These are phyloP conservation scores for Suncus etruscus DNA, from an alignment of 2,113 vertebrate species.

Conservation along the genomic window DNA sequence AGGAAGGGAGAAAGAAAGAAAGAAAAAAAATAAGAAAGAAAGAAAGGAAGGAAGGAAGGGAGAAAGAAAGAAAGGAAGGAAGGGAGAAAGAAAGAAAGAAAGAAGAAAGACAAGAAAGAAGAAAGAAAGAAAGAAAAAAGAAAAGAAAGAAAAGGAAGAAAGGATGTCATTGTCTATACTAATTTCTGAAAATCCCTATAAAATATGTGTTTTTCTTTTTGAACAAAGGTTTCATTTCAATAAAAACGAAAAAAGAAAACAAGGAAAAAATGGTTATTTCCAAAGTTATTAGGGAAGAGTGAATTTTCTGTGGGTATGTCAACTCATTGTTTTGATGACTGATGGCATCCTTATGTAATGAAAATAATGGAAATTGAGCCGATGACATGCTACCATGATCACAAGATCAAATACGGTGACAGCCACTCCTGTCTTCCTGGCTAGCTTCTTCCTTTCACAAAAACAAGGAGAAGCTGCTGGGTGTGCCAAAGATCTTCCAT, in stretches of 20 bases:
- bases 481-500: background rate
- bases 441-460: background rate
- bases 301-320: background rate
- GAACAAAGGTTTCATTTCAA: conserved; percentile 19
- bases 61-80: too few species aligned
- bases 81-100: too few species aligned
- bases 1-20: too few species aligned
- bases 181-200: background rate
- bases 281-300: background rate
- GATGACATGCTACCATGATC: background rate
- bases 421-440: background rate
- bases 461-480: background rate
- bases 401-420: background rate
- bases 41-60: too few species aligned
- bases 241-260: background rate
- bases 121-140: too few species aligned
- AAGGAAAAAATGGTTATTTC: background rate
- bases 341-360: background rate
- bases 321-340: background rate
- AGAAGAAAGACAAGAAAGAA: too few species aligned
- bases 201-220: background rate
- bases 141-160: too few species aligned
- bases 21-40: too few species aligned
- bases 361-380: background rate
- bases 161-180: background rate